Evolutionary conservation across 2,113 vertebrate species (phyloP), one percentile per base, ranked within the genome.

Genomic region (Platichthys flesus): DNA sequence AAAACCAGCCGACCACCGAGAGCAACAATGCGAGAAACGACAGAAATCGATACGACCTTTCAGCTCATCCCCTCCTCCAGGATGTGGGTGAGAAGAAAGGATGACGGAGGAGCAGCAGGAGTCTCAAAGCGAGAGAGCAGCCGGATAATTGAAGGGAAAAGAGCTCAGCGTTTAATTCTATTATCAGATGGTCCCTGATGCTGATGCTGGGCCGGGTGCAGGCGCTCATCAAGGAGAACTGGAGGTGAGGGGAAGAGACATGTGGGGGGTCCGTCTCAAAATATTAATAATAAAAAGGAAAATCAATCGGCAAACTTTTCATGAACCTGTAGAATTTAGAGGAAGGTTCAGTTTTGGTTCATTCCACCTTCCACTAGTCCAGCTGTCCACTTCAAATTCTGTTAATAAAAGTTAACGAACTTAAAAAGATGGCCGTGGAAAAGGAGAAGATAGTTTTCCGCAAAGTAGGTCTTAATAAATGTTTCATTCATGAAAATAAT

Each of bases 21-120:
- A 65, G 83, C 83, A 90, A 82, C 86, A 86, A 72, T 73, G 82
- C 76, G 74, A 84, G 74, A 82, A 88, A 82, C 62, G 85, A 67
- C 35, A 79, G 79, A 83, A 88, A 92, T 92, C 90, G 49, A 91
- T 91, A 74, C 20, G 0, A 69, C 69, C 56, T 88, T 86, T 86
- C 78, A 82, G 84, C 82, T 85, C 35, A 79, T 78, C 82, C 68
- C 61, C 28, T 8, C 40, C 62, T 84, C 65, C 56, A 84, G 79
- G 81, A 81, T 81, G 89, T 68, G 14, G 54, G 64, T 26, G 28
- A 73, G 74, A 3, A 40, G 58, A 82, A 79, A 79, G 81, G 81
- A 84, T 23, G 85, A 76, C 78, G 60, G 67, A 75, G 67, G 49
- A 79, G 75, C 88, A 85, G 85, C 79, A 71, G 81, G 85, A 81